phyloP scores from a whole-genome alignment of 1,140 invertebrate genomes.

The Parapsyche elsis region DNA sequence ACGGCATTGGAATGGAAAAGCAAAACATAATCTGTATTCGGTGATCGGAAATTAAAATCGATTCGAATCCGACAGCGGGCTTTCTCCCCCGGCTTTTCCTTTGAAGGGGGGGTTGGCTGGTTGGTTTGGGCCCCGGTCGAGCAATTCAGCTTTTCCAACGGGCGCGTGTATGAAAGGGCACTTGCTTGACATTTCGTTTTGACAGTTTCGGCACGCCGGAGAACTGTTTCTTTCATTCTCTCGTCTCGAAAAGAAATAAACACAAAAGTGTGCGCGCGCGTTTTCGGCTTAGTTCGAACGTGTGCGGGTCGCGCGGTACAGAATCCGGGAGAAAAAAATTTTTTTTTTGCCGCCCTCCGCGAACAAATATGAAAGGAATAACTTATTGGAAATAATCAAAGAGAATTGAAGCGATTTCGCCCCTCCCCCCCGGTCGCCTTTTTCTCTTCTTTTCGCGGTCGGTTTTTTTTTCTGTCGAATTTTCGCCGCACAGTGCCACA shows the following conservation, averaged over 20 bases:
- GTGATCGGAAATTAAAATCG: conserved; percentile 57
- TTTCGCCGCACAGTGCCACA: conserved; percentile 36
- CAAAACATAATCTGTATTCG: conserved; percentile 57
- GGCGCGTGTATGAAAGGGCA: conserved; percentile 51
- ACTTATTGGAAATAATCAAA: conserved; percentile 55
- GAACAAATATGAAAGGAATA: conserved; percentile 54
- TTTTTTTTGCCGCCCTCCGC: not conserved
- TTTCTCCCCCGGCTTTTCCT: not conserved
- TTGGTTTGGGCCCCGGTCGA: not conserved
- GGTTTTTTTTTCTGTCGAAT: not conserved
- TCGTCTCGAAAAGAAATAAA: conserved; percentile 41
- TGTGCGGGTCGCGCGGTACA: too few species aligned
- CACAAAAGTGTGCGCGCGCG: not conserved
- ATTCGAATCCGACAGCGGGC: conserved; percentile 41
- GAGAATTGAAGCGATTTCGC: conserved; percentile 53
- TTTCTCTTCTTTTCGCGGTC: not conserved
- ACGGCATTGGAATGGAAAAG: conserved; percentile 56
- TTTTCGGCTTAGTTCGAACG: too few species aligned
- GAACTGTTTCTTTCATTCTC: conserved; percentile 48
- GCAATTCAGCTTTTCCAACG: conserved; percentile 17
- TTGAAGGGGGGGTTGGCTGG: not conserved
- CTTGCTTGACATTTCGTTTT: conserved; percentile 55
- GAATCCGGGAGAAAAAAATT: not conserved
- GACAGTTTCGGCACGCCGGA: conserved; percentile 51
- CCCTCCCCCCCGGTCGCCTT: not conserved